These are phyloP conservation scores for Lophochroa leadbeateri DNA, from an alignment of 2,113 vertebrate genomes.

Conservation along the genomic window DNA sequence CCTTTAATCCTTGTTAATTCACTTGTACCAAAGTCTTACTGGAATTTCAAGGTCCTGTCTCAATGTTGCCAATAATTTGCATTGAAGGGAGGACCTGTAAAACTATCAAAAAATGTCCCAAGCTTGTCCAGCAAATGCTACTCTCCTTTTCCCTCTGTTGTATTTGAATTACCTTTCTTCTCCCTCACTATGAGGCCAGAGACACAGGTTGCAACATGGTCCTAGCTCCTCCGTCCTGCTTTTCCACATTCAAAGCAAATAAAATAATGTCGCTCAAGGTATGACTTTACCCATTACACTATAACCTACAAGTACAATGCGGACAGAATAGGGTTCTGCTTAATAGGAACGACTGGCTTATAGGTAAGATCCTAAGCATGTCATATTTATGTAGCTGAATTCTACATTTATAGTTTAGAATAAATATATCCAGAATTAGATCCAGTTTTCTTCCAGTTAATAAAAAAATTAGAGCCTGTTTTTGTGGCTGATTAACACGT, in stretches of 20 bases:
- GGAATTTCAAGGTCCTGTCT: neutral
- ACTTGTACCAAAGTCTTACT: neutral
- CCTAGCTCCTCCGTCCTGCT: neutral
- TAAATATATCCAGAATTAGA: neutral
- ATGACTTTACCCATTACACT: neutral
- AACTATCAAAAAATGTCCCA: neutral
- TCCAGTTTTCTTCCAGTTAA: neutral
- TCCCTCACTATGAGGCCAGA: rapidly evolving
- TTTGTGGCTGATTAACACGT: neutral
- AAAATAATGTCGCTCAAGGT: neutral
- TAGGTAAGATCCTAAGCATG: neutral
- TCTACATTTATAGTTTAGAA: neutral
- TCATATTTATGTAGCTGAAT: neutral
- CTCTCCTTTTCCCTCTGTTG: neutral
- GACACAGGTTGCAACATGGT: neutral
- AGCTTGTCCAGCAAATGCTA: neutral
- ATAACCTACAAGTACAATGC: neutral
- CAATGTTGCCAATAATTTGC: neutral
- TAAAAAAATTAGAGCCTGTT: neutral
- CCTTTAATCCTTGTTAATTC: neutral
- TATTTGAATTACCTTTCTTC: neutral
- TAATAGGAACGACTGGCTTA: neutral
- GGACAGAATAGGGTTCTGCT: neutral
- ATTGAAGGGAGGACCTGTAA: neutral
- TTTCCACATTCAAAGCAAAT: neutral